A percentile compares a stretch with the other conserved stretches of the same genome.
Evolutionary conservation across 2,113 vertebrate genomes (phyloP).

Genomic region (Sylvicapra grimmia): DNA sequence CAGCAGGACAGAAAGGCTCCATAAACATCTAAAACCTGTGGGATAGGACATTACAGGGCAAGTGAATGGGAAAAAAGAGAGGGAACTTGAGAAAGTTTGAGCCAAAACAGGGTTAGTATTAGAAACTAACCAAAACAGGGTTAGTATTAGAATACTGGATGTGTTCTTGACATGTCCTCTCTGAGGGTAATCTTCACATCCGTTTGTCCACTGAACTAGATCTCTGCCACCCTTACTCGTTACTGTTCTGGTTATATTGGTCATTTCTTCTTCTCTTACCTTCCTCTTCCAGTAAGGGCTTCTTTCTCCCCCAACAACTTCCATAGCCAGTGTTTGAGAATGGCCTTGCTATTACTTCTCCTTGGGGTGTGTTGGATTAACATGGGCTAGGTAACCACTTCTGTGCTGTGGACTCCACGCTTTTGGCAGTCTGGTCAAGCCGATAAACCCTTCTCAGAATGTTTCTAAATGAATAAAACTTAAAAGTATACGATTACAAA

Average conservation of each 20-base stretch:
- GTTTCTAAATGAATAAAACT: conserved; percentile 10
- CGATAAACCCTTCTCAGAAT: background rate
- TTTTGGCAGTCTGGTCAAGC: background rate
- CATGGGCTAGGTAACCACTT: background rate
- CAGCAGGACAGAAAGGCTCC: background rate
- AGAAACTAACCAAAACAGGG: background rate
- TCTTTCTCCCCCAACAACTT: background rate
- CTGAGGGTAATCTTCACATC: background rate
- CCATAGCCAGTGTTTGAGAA: background rate
- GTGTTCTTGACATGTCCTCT: background rate
- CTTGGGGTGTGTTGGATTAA: background rate
- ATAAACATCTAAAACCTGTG: background rate
- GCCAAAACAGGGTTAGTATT: background rate
- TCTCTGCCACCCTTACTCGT: background rate
- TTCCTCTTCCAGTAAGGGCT: background rate
- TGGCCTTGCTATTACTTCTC: background rate
- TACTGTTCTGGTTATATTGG: background rate
- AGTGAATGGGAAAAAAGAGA: background rate
- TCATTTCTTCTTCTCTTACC: background rate
- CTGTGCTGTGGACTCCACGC: background rate
- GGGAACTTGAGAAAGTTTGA: background rate
- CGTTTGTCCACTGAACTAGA: background rate
- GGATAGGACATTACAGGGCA: background rate
- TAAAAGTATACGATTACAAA: background rate
- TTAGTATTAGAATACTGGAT: background rate